Evolutionary conservation across 2,113 vertebrate species (phyloP), one percentile per base, ranked within the genome.

Genomic region (Pipa parva): DNA sequence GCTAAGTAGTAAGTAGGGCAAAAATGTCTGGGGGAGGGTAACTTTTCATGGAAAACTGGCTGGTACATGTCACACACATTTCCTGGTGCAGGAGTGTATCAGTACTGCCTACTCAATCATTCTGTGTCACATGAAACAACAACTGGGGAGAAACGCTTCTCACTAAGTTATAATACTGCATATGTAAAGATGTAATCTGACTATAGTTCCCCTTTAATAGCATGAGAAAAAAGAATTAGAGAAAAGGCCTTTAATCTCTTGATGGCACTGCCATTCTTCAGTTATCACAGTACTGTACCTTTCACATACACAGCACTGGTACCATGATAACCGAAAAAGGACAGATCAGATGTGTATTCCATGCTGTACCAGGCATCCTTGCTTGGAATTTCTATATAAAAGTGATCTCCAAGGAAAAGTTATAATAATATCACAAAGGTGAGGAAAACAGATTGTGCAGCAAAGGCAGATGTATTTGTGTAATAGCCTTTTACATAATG

Each of bases 251-350:
- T 45, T 33, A 52, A 49, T 54, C 58, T 70, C 73, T 94, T 82
- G 93, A 93, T 93, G 93, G 92, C 94, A 95, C 95, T 83, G 92
- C 88, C 97, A 99, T 97, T 96, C 93, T 99, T 97, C 97, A 99
- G 94, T 97, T 99, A 99, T 99, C 95, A 98, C 96, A 99, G 95
- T 99, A 99, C 97, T 99, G 97, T 99, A 99, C 97, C 92, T 92
- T 92, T 93, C 82, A 89, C 75, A 76, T 74, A 98, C 88, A 98
- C 95, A 97, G 97, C 95, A 98, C 88, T 94, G 93, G 97, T 97
- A 97, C 97, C 93, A 95, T 99, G 97, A 99, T 97, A 99, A 97
- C 97, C 93, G 97, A 95, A 99, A 94, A 98, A 97, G 97, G 94
- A 88, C 95, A 98, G 95, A 96, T 98, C 95, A 97, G 49, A 57